Conservation (phyloP, 2,797 vertebrate genomes). For the Ceryle rudis region DNA sequence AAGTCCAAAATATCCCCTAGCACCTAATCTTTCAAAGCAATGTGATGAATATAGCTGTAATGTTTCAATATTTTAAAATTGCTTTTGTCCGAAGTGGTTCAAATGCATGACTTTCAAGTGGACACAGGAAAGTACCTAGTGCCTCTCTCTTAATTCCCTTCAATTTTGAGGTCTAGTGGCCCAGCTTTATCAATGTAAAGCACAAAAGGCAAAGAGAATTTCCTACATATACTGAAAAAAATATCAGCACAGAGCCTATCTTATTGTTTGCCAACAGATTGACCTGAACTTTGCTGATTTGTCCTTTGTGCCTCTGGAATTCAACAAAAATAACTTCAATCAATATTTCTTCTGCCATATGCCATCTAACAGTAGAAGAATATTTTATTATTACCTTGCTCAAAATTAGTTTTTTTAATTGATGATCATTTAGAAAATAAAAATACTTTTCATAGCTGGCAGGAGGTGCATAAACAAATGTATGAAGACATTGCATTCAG, state of each 20-base stretch:
- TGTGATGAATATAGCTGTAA: background rate
- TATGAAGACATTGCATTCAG: constrained; percentile 62
- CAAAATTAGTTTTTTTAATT: constrained; percentile 39
- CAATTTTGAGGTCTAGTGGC: background rate
- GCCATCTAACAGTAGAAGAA: background rate
- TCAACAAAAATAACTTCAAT: constrained; percentile 37
- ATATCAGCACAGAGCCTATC: background rate
- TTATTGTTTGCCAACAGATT: background rate
- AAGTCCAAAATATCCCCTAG: background rate
- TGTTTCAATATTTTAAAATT: background rate
- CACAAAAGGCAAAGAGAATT: background rate
- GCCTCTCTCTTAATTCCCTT: background rate
- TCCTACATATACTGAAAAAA: background rate
- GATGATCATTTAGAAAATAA: constrained; percentile 20
- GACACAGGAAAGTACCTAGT: background rate
- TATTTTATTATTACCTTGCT: constrained; percentile 59
- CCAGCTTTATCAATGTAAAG: background rate
- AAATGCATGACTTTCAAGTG: background rate
- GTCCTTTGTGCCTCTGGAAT: constrained; percentile 37
- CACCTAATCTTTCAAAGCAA: background rate
- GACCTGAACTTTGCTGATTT: constrained; percentile 49
- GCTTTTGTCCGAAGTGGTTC: background rate
- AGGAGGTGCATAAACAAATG: constrained; percentile 47
- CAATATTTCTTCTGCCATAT: constrained; percentile 54
- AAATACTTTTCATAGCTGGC: constrained; percentile 36